Conservation (phyloP, 2,113 vertebrate genomes). For the Perca fluviatilis region DNA sequence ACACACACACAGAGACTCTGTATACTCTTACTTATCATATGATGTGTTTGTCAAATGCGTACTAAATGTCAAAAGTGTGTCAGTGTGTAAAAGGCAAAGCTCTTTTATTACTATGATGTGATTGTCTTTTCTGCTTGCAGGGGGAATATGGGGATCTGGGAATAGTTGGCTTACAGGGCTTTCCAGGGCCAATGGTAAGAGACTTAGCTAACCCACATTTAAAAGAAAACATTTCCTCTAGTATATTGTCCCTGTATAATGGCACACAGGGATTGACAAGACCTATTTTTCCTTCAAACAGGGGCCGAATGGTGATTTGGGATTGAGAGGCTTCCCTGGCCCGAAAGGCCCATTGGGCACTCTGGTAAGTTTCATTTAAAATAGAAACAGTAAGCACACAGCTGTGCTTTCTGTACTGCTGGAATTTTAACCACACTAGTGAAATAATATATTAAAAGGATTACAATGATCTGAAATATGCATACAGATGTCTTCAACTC, state of each 20-base stretch:
- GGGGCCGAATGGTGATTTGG: slow-evolving; percentile 92
- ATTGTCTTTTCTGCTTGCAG: slow-evolving; percentile 78
- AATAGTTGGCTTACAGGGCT: slow-evolving; percentile 93
- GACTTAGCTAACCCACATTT: background rate
- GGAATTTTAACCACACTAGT: background rate
- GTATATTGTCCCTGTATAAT: background rate
- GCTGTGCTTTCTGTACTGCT: background rate
- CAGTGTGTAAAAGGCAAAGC: background rate
- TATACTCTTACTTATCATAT: background rate
- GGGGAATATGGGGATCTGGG: slow-evolving; percentile 92
- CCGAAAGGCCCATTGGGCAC: slow-evolving; percentile 92
- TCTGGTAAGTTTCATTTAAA: slow-evolving; percentile 85
- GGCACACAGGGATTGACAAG: background rate
- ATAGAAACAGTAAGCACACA: background rate
- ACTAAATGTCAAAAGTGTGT: background rate
- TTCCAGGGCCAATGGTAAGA: slow-evolving; percentile 94
- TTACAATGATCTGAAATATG: background rate
- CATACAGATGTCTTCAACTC: background rate
- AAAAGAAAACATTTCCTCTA: background rate
- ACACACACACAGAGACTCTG: background rate
- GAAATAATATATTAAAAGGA: background rate
- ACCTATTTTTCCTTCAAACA: slow-evolving; percentile 68
- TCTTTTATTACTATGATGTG: background rate
- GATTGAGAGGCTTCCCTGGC: slow-evolving; percentile 89
- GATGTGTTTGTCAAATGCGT: background rate